These are phyloP conservation scores for Pemphredon lugubris DNA, from an alignment of 2,888 invertebrate species.

Conservation along the genomic window DNA sequence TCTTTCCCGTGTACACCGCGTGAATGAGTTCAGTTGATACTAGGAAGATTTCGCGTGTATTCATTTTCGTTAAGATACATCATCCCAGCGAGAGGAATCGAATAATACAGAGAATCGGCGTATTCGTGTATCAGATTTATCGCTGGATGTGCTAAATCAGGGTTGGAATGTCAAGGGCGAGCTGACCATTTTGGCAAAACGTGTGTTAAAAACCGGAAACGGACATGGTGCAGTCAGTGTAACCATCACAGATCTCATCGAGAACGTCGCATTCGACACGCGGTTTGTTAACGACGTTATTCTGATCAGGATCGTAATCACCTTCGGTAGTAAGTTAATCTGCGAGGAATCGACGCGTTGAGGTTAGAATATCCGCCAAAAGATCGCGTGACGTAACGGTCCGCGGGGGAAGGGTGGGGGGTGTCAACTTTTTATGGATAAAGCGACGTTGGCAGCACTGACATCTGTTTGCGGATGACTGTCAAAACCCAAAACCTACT, in stretches of 20 bases:
- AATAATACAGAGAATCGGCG: not conserved
- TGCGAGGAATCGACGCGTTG: not conserved
- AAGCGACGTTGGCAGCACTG: conserved; percentile 67
- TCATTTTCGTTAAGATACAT: not conserved
- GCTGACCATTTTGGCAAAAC: no score
- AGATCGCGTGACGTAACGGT: conserved; percentile 48
- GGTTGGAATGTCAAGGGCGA: conserved; percentile 32
- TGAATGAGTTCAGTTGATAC: conserved; percentile 28
- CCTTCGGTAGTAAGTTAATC: conserved; percentile 6
- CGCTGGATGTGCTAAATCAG: conserved; percentile 16
- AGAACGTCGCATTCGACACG: not conserved
- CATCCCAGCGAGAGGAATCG: not conserved
- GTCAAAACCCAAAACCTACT: conserved; percentile 79
- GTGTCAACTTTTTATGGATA: conserved; percentile 15
- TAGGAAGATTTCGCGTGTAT: conserved; percentile 9
- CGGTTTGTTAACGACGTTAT: not conserved
- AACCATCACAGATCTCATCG: conserved; percentile 14
- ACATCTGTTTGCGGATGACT: conserved; percentile 76
- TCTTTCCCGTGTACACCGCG: conserved; percentile 45
- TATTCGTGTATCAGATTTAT: not conserved
- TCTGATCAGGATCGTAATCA: not conserved
- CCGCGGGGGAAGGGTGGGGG: no score
- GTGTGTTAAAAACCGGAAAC: conserved; percentile 54
- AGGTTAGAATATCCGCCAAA: conserved; percentile 24
- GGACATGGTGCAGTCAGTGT: conserved; percentile 23